Base-by-base conservation (phyloP, 2,888 invertebrate genomes). In the Drosophila algonquin region DNA sequence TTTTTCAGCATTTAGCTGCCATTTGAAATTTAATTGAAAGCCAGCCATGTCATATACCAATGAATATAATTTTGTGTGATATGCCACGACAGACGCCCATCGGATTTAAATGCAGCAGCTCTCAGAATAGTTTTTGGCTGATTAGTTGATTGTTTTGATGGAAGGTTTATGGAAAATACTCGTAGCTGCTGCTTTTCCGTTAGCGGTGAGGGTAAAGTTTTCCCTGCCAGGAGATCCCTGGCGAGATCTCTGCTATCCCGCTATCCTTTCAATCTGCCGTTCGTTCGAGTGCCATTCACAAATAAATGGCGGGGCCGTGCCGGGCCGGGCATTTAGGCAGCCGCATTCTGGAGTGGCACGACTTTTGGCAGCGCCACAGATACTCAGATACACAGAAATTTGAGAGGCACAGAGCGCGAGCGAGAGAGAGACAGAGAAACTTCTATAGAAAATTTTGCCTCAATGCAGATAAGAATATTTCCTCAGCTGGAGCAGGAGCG, bases 381-480 rank as follows among this genome's bases (percentile, higher is more conserved):
- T 21, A 21, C 21, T 3, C 3, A 21, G 21, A 21, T 21, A 21
- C 18, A 65, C 45, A 68, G 16, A 51, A 44, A 56, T 24, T 55
- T 21, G 30, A 51, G 57, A 64, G 56, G 55, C 21, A 68, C 63
- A 76, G 65, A 73, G 74, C 59, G 32, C 9, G 18, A 18, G 18
- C 18, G 32, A 27, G 27, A 27, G 7, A 27, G 27, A 27, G 7
- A 8, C 30, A 30, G 7, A 30, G 30, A 30, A 1, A 8, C 30
- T 30, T 30, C 7, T 30, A 30, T 30, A 9, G 7, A n/a, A 14
- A 69, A 72, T 79, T 84, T 76, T 63, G 81, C 79, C 77, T 80
- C 82, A 86, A 79, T 89, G 89, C 89, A 89, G 89, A 89, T 89
- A 89, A 89, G 86, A 82, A 87, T 79, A 77, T 77, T 79, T 68